Base-by-base conservation (phyloP, 2,888 invertebrate genomes). In the Melolontha melolontha region DNA sequence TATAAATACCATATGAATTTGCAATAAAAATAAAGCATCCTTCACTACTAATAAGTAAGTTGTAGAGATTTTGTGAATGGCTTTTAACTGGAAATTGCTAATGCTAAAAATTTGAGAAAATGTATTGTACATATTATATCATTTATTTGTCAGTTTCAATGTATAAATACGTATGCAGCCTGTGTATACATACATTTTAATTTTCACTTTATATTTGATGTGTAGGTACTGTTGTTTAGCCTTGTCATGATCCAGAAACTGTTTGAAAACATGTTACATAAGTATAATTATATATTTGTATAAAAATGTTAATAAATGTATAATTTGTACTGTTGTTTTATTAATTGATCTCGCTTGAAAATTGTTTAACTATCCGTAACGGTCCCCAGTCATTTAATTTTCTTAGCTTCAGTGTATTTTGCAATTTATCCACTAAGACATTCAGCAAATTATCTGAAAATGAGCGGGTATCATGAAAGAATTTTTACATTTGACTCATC, bases 231-330 rank as follows among this genome's bases (percentile, higher is more conserved):
- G 29, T 62, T 34, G 34, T 62, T 17, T 47, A 62, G 47, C 34
- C 54, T 54, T 62, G 29, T 62, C 59, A 47, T 62, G 10, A 47
- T 62, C 49, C 59, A 62, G 59, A 69, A 69, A 65, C 63, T 44
- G 64, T 70, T 72, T 66, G 68, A 72, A 70, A 68, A 69, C 72
- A 70, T 70, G 71, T 67, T 75, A 75, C 75, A 77, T 52, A 34
- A 34, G 34, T 34, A 34, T 34, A 34, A 34, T 34, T 34, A 52
- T 62, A 62, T 77, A 76, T 77, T 77, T 75, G 73, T 77, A 76
- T 74, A 70, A 77, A 71, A 73, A 72, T 74, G 74, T 74, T 66
- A 76, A 76, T 77, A 77, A 75, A 76, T 77, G 77, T 77, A 71
- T 75, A 73, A 73, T 62, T 62, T 62, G 29, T 62, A 62, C 12